phyloP scores from a whole-genome alignment of 2,113 vertebrate species.

The Crotophaga sulcirostris region DNA sequence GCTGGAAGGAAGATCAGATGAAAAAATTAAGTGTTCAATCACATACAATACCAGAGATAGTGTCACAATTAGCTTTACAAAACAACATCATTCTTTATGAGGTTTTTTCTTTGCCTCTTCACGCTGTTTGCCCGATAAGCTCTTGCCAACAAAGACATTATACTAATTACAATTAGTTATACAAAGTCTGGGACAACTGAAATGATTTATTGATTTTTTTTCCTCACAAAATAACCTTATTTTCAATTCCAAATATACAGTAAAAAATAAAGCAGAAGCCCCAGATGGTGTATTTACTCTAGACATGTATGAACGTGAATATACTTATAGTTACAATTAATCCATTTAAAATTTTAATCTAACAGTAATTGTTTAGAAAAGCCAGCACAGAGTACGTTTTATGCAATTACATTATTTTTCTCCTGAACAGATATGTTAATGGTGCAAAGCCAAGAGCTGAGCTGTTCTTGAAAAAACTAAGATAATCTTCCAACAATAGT shows the following conservation, averaged over 20 bases:
- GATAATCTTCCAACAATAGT: neutral
- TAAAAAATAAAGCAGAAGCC: constrained; percentile 45
- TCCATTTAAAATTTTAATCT: constrained; percentile 32
- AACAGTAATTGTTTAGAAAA: neutral
- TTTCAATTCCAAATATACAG: constrained; percentile 60
- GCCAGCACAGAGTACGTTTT: neutral
- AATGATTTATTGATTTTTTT: constrained; percentile 71
- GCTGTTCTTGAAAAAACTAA: neutral
- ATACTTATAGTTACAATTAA: neutral
- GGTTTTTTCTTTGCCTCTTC: constrained; percentile 40
- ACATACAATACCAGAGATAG: constrained; percentile 48
- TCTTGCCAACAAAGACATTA: constrained; percentile 69
- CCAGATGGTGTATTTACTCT: constrained; percentile 20
- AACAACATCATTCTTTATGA: constrained; percentile 43
- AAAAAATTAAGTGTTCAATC: constrained; percentile 65
- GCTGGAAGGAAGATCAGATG: constrained; percentile 46
- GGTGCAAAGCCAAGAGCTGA: neutral
- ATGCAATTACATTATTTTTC: constrained; percentile 26
- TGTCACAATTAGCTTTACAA: constrained; percentile 61
- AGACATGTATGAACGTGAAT: neutral
- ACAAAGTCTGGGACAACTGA: constrained; percentile 60
- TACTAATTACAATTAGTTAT: constrained; percentile 72
- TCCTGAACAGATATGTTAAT: neutral
- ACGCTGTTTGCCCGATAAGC: constrained; percentile 64
- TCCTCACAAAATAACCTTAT: constrained; percentile 57